These are phyloP conservation scores for Chelon auratus DNA, from an alignment of 2,797 vertebrate species.

Conservation along the genomic window DNA sequence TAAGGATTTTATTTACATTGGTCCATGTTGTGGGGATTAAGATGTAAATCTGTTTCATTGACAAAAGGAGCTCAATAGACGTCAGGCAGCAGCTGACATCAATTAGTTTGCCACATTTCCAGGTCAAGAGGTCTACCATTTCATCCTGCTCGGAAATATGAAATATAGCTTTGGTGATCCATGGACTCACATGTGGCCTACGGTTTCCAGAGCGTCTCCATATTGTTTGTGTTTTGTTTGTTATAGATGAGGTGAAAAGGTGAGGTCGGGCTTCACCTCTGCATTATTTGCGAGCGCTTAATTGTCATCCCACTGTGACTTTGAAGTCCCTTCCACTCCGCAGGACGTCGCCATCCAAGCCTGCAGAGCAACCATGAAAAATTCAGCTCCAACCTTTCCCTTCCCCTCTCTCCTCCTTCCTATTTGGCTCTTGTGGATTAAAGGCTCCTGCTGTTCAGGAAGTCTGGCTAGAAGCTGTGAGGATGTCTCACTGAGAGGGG, in stretches of 20 bases:
- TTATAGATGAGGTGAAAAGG: constrained; percentile 23
- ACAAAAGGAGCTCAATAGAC: constrained; percentile 41
- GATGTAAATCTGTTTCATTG: constrained; percentile 64
- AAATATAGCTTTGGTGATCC: constrained; percentile 31
- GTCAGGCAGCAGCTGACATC: constrained; percentile 24
- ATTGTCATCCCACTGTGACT: constrained; percentile 50
- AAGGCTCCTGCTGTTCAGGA: constrained; percentile 66
- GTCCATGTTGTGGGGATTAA: constrained; percentile 50
- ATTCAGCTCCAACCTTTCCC: constrained; percentile 79
- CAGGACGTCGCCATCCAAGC: constrained; percentile 36
- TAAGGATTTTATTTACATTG: constrained; percentile 52
- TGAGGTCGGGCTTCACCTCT: constrained; percentile 45
- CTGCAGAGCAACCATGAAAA: constrained; percentile 76
- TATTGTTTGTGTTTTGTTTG: constrained; percentile 22
- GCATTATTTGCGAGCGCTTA: constrained; percentile 18
- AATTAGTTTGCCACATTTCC: constrained; percentile 30
- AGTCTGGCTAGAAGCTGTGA: constrained; percentile 59
- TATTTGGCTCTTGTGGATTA: constrained; percentile 50
- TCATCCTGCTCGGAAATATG: constrained; percentile 37
- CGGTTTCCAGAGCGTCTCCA: background rate
- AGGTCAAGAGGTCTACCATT: constrained; percentile 36
- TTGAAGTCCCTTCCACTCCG: constrained; percentile 59
- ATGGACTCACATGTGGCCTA: background rate
- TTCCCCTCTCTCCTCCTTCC: constrained; percentile 39
- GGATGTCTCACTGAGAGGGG: constrained; percentile 57